Evolutionary conservation across 1,140 invertebrate species (phyloP).

Genomic region (Pseudomyrmex pallidus): DNA sequence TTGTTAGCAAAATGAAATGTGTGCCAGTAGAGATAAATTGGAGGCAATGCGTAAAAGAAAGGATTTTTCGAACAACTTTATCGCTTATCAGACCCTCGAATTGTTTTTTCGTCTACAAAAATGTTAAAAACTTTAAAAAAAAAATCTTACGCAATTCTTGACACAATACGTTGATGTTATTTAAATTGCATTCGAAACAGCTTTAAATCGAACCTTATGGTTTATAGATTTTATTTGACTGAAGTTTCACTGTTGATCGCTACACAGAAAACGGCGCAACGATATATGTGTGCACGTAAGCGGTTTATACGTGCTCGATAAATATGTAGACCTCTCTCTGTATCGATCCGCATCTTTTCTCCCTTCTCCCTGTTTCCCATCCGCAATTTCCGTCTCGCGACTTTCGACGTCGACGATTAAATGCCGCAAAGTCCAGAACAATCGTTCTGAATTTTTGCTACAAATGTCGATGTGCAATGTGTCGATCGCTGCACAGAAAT

Average conservation of each 20-base stretch:
- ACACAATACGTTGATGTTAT: no score
- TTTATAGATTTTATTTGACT: neutral
- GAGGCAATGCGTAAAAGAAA: no score
- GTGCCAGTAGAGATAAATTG: no score
- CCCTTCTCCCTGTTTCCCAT: neutral
- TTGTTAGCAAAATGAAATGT: no score
- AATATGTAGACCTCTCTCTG: neutral
- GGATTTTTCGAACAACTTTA: no score
- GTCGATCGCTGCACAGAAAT: neutral
- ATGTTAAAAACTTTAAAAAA: no score
- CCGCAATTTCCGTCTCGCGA: neutral
- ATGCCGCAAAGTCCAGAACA: neutral
- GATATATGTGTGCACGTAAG: neutral
- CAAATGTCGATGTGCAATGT: conserved; percentile 35
- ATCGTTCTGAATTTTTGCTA: conserved; percentile 1
- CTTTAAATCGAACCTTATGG: no score
- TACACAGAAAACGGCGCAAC: neutral
- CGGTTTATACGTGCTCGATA: neutral
- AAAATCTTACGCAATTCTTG: no score
- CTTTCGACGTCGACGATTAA: neutral
- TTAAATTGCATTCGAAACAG: no score
- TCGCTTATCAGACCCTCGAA: no score
- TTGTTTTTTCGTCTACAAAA: no score
- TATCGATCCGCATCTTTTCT: conserved; percentile 6
- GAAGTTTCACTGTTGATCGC: neutral